Conservation (phyloP, 1,140 invertebrate genomes). For the Drosophila virilis region DNA sequence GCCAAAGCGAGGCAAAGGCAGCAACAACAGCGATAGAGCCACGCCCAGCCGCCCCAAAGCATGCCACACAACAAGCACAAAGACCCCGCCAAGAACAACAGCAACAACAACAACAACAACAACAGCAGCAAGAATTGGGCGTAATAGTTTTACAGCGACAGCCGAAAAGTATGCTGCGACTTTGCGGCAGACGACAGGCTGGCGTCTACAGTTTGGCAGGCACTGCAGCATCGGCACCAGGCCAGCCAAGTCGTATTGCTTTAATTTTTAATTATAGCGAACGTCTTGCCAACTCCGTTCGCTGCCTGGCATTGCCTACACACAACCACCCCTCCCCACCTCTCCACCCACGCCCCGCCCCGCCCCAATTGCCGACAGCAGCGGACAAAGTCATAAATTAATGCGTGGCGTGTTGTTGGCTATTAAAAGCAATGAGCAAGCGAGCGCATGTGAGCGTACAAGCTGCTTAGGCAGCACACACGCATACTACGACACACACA, state of each 20-base stretch:
- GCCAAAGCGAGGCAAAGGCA: conserved; percentile 57
- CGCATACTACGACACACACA: conserved; percentile 36
- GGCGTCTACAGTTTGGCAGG: conserved; percentile 71
- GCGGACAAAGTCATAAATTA: conserved; percentile 73
- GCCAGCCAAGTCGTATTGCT: conserved; percentile 5
- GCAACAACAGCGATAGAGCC: conserved; percentile 13
- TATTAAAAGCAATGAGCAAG: conserved; percentile 81
- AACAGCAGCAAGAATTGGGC: conserved; percentile 40
- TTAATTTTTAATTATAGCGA: conserved; percentile 66
- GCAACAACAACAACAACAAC: neutral
- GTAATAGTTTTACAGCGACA: conserved; percentile 73
- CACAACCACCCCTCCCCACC: neutral
- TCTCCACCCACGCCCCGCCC: neutral
- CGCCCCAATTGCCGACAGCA: conserved; percentile 5
- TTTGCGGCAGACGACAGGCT: conserved; percentile 63
- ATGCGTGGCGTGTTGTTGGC: conserved; percentile 80
- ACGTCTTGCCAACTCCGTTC: conserved; percentile 45
- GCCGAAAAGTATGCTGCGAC: conserved; percentile 75
- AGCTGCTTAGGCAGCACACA: conserved; percentile 66
- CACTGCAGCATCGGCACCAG: conserved; percentile 10
- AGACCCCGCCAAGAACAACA: neutral
- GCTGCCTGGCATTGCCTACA: conserved; percentile 61
- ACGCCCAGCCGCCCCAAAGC: conserved; percentile 3
- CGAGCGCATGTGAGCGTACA: conserved; percentile 71
- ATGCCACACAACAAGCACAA: neutral